A percentile compares a stretch with the other conserved stretches of the same genome.
Conservation (phyloP, 2,797 vertebrate species). For the Sebastiscus albofasciatus region DNA sequence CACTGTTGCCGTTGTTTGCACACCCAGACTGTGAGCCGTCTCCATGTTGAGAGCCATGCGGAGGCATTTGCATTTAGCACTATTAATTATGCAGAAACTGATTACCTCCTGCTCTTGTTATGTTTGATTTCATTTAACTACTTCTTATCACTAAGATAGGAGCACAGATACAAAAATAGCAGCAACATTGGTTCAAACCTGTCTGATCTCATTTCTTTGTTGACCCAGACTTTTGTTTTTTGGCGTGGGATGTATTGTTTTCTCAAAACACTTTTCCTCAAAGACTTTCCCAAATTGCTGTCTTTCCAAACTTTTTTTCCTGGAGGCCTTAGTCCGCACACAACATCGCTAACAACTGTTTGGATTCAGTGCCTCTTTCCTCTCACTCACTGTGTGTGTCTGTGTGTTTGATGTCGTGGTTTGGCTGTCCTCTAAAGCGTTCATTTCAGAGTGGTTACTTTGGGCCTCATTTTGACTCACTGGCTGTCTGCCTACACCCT, state of each 20-base stretch:
- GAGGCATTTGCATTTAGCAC: neutral
- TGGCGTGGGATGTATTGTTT: slow-evolving; percentile 20
- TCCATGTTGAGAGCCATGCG: neutral
- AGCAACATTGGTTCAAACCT: neutral
- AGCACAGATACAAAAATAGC: slow-evolving; percentile 8
- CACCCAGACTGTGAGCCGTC: neutral
- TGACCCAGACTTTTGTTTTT: slow-evolving; percentile 41
- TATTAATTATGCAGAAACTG: neutral
- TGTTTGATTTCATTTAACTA: neutral
- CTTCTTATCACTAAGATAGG: neutral
- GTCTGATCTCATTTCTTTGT: slow-evolving; percentile 14
- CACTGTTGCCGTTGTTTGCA: neutral
- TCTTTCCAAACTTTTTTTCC: slow-evolving; percentile 40
- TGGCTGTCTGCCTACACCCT: slow-evolving; percentile 89
- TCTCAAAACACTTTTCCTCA: slow-evolving; percentile 53
- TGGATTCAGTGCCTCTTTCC: slow-evolving; percentile 52
- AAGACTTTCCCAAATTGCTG: slow-evolving; percentile 56
- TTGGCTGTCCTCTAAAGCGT: slow-evolving; percentile 90
- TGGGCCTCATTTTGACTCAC: slow-evolving; percentile 77
- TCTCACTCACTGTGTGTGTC: slow-evolving; percentile 74
- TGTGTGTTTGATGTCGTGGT: slow-evolving; percentile 85
- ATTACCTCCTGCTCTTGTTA: neutral
- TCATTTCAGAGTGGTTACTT: slow-evolving; percentile 88
- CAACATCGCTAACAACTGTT: slow-evolving; percentile 66
- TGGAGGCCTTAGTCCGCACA: slow-evolving; percentile 56